phyloP scores from a whole-genome alignment of 2,797 vertebrate genomes.

The Adrianichthys oophorus region DNA sequence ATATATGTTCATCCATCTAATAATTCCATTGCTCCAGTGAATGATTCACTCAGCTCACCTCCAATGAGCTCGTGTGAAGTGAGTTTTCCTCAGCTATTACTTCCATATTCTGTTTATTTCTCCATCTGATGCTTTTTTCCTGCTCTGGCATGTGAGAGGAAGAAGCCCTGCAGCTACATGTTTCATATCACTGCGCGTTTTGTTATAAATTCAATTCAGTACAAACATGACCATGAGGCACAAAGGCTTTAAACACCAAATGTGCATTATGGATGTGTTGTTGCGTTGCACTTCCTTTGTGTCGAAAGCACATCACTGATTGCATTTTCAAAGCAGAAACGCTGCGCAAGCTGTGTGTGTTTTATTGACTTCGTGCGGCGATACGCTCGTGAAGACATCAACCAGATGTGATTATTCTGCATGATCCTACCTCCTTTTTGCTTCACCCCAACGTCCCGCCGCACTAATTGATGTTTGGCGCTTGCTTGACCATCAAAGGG shows the following conservation, averaged over 20 bases:
- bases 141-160: constrained; percentile 62
- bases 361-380: constrained; percentile 52
- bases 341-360: constrained; percentile 45
- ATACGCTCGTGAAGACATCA: constrained; percentile 62
- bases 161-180: constrained; percentile 77
- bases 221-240: constrained; percentile 81
- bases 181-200: constrained; percentile 81
- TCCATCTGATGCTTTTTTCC: constrained; percentile 65
- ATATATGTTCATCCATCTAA: constrained; percentile 60
- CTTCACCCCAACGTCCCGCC: constrained; percentile 31
- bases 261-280: constrained; percentile 69
- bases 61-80: constrained; percentile 53
- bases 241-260: constrained; percentile 79
- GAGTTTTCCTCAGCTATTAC: constrained; percentile 51
- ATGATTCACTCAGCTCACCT: constrained; percentile 47
- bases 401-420: constrained; percentile 70
- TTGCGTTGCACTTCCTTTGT: constrained; percentile 43
- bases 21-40: constrained; percentile 40
- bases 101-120: constrained; percentile 73
- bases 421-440: constrained; percentile 35
- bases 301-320: constrained; percentile 48
- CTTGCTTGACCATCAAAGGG: constrained; percentile 30
- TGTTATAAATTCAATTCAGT: constrained; percentile 80
- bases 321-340: constrained; percentile 54
- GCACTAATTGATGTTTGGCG: constrained; percentile 20